Percentiles rank a stretch among this genome's conserved stretches.
phyloP scores from a whole-genome alignment of 30 jellyfish, hydroid and myxozoan species.

The Morbakka virulenta region DNA sequence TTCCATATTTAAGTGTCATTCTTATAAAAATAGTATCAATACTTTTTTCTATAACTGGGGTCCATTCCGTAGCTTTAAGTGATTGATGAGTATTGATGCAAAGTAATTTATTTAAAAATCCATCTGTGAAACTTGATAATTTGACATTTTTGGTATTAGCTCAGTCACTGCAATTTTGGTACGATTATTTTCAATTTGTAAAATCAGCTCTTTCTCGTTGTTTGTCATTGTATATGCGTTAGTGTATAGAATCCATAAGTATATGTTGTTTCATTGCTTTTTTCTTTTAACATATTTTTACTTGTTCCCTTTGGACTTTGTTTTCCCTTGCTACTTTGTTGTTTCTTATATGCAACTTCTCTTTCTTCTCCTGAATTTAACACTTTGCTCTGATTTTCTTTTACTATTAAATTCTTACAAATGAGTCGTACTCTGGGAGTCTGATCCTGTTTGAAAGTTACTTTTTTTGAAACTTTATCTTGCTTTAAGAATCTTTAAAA shows the following conservation, averaged over 20 bases:
- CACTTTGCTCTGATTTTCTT: conserved; percentile 31
- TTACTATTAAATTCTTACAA: conserved; percentile 23
- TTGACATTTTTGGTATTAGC: too few species aligned
- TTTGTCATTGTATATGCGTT: too few species aligned
- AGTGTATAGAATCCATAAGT: too few species aligned
- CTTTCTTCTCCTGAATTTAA: conserved; percentile 31
- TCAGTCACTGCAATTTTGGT: too few species aligned
- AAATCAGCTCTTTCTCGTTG: too few species aligned
- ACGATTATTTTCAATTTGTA: too few species aligned
- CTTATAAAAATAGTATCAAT: neutral
- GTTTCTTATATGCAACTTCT: conserved; percentile 30
- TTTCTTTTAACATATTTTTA: neutral
- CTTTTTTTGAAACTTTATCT: conserved; percentile 22
- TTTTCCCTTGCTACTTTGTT: conserved; percentile 33
- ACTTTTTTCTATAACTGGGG: neutral
- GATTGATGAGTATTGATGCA: conserved; percentile 15
- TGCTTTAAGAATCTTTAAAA: conserved; percentile 5
- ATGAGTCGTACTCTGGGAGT: conserved; percentile 24
- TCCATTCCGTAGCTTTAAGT: conserved; percentile 18
- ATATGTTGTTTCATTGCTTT: neutral
- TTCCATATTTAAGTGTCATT: neutral
- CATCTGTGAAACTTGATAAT: too few species aligned
- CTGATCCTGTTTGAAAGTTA: conserved; percentile 31
- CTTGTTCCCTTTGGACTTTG: conserved; percentile 19
- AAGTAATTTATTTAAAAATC: too few species aligned